Base-by-base conservation (phyloP, 2,888 invertebrate genomes). In the Protophormia terraenovae region DNA sequence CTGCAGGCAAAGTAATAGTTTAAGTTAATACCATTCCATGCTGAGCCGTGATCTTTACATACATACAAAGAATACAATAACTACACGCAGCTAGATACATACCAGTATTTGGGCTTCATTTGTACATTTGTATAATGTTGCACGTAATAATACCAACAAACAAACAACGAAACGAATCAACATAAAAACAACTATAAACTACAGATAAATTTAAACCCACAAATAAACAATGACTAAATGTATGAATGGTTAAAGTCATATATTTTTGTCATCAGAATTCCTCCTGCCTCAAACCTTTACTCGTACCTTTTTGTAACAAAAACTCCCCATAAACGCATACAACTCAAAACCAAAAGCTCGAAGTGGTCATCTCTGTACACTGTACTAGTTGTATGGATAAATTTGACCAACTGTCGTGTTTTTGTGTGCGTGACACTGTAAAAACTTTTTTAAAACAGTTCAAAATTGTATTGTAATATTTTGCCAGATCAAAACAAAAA, bases 1-100 rank as follows among this genome's bases (percentile, higher is more conserved):
- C 79, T 80, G 79, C 79, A 72, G 79, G 72, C 64, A 72, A 72
- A 80, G 79, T 72, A 80, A 80, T 80, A 72, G 79, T 80, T 72
- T 72, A 80, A 80, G 72, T 80, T 66, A 66, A 72, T 72, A 72
- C 72, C 66, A 55, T 45, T 64, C 79, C 72, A 78, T 80, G 79
- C 79, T 72, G 79, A 66, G 79, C 75, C 75, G 47, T 62, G 53
- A 71, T 58, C 10, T 69, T 27, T 38, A 12, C 41, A 60, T 62
- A 2, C 29, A 35, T 60, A 7, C 22, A 53, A 35, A 38, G 32
- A 41, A 16, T n/a, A 62, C 19, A 62, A 35, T 47, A 60, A 47
- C 22, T 50, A 14, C 16, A 32, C 32, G 27, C 27, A 55, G 24
- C 55, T 38, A 55, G 53, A n/a, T n/a, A n/a, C n/a, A n/a, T n/a